phyloP scores from a whole-genome alignment of 2,113 vertebrate species.

The Dolichotis patagonum region DNA sequence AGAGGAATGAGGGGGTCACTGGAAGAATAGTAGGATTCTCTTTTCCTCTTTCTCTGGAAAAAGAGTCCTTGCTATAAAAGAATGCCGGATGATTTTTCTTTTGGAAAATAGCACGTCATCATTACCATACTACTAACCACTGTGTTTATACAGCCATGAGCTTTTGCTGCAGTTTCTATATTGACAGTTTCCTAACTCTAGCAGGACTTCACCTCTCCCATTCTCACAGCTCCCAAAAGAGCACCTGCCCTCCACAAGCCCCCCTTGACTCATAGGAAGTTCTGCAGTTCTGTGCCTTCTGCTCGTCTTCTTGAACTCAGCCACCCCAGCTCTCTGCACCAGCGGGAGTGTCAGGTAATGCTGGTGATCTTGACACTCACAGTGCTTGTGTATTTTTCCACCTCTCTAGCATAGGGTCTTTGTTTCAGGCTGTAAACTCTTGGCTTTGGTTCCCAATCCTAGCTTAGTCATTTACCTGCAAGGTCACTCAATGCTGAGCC shows the following conservation, averaged over 20 bases:
- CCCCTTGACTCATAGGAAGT: neutral
- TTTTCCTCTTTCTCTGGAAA: neutral
- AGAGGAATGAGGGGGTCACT: neutral
- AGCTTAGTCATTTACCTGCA: neutral
- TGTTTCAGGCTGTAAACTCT: neutral
- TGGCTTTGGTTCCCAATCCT: conserved; percentile 7
- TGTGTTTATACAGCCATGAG: neutral
- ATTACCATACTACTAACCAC: neutral
- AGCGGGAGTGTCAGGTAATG: neutral
- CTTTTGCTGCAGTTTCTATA: neutral
- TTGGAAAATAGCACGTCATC: neutral
- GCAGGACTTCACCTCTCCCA: rapidly evolving
- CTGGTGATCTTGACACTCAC: neutral
- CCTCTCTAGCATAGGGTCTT: neutral
- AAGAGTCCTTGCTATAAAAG: neutral
- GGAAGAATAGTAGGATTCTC: neutral
- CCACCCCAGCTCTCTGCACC: neutral
- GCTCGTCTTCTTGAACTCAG: neutral
- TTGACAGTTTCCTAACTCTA: neutral
- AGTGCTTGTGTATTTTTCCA: neutral
- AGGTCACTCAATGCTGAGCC: neutral
- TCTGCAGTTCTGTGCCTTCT: neutral
- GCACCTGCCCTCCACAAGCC: neutral
- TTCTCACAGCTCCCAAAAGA: neutral
- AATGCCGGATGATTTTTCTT: neutral